phyloP scores from a whole-genome alignment of 1,140 invertebrate genomes.

The Panagrolaimus sp. region DNA sequence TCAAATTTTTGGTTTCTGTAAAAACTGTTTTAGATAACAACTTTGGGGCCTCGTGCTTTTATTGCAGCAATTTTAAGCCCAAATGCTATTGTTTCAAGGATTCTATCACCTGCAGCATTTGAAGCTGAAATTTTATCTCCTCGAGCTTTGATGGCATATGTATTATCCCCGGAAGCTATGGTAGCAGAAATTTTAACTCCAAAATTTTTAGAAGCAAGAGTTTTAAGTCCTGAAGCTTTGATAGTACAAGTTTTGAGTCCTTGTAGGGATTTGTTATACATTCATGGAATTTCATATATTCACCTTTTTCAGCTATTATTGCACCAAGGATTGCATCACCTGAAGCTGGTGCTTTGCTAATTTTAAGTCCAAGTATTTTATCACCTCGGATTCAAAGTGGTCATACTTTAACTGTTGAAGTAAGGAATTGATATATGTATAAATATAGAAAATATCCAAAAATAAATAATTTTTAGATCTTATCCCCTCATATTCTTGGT shows the following conservation, averaged over 20 bases:
- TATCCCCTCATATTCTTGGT: slow-evolving; percentile 10
- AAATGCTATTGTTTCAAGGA: slow-evolving; percentile 19
- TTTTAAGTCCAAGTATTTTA: slow-evolving; percentile 2
- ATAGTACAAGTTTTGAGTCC: slow-evolving; percentile 26
- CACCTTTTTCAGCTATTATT: neutral
- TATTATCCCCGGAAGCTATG: slow-evolving; percentile 16
- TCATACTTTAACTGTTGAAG: slow-evolving; percentile 1
- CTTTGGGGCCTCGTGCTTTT: slow-evolving; percentile 27
- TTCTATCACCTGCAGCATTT: slow-evolving; percentile 22
- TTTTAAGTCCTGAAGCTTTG: slow-evolving; percentile 21
- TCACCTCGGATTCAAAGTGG: slow-evolving; percentile 2
- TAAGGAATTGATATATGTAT: neutral
- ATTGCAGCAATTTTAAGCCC: slow-evolving; percentile 24
- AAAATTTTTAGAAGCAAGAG: slow-evolving; percentile 17
- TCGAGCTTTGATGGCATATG: neutral
- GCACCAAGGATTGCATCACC: neutral
- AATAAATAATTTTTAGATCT: no score
- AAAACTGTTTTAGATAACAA: neutral
- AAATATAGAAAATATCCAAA: neutral
- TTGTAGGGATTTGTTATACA: neutral
- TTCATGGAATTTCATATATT: no score
- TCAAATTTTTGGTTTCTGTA: no score
- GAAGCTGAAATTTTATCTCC: slow-evolving; percentile 17
- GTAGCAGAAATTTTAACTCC: slow-evolving; percentile 24
- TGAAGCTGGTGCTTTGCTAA: neutral